Conservation (phyloP, 2,888 invertebrate species). For the Drosophila borborema region DNA sequence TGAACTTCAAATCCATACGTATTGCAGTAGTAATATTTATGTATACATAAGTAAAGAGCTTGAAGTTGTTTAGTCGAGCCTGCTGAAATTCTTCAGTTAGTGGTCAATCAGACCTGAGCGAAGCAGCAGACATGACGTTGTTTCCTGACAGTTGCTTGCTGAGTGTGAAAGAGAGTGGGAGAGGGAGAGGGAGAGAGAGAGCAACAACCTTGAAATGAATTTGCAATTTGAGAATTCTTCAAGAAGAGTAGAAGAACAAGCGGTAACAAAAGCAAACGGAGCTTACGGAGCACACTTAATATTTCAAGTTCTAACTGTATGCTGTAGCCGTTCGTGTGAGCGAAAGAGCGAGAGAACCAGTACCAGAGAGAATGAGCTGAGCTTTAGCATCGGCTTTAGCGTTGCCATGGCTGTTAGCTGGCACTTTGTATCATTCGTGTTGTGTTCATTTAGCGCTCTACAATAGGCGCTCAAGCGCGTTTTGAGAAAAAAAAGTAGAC, state of each 20-base stretch:
- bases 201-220: slow-evolving; percentile 81
- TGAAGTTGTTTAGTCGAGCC: slow-evolving; percentile 1
- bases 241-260: slow-evolving; percentile 19
- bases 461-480: slow-evolving; percentile 37
- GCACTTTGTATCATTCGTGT: slow-evolving; percentile 62
- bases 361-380: slow-evolving; percentile 31
- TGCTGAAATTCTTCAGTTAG: slow-evolving; percentile 27
- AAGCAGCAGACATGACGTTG: slow-evolving; percentile 34
- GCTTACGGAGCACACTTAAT: slow-evolving; percentile 48
- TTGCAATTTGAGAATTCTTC: slow-evolving; percentile 74
- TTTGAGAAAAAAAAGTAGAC: slow-evolving; percentile 25
- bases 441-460: slow-evolving; percentile 56
- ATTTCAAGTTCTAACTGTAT: slow-evolving; percentile 78
- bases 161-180: slow-evolving; percentile 1
- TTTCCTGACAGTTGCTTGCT: slow-evolving; percentile 31
- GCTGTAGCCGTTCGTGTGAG: slow-evolving; percentile 10
- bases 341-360: slow-evolving; percentile 24
- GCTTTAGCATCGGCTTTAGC: slow-evolving; percentile 46
- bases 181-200: slow-evolving; percentile 46
- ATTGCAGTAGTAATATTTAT: background rate
- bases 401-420: slow-evolving; percentile 39
- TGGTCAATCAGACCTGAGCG: slow-evolving; percentile 35
- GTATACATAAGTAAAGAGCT: background rate
- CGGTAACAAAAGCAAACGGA: slow-evolving; percentile 27
- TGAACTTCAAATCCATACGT: background rate